phyloP scores from a whole-genome alignment of 2,888 invertebrate genomes.

The Cremastobaeus sp. region DNA sequence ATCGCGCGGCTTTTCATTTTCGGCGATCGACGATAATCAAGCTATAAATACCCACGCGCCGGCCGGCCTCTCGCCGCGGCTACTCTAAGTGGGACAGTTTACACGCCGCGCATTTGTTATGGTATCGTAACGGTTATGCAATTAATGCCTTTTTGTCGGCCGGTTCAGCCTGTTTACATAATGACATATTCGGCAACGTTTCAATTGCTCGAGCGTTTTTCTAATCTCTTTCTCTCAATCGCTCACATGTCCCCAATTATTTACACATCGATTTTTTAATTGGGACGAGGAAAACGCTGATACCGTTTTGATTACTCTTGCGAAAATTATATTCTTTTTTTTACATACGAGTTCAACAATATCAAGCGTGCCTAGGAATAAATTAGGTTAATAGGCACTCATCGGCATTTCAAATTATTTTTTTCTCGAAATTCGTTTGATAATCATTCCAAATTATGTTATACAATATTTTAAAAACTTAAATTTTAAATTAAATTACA shows the following conservation, averaged over 20 bases:
- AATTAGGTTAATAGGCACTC: too few species aligned
- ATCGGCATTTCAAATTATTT: too few species aligned
- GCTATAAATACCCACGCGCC: slow-evolving; percentile 38
- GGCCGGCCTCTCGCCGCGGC: background rate
- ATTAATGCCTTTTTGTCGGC: slow-evolving; percentile 31
- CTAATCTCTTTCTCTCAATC: background rate
- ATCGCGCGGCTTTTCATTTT: slow-evolving; percentile 38
- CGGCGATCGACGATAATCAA: slow-evolving; percentile 43
- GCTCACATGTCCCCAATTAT: background rate
- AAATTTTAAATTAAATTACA: too few species aligned
- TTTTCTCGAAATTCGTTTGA: too few species aligned
- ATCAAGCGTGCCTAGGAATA: too few species aligned
- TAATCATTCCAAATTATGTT: too few species aligned
- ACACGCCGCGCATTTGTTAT: slow-evolving; percentile 25
- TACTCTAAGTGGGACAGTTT: slow-evolving; percentile 32
- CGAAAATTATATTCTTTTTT: too few species aligned
- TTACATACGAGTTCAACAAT: too few species aligned
- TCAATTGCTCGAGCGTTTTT: slow-evolving; percentile 5
- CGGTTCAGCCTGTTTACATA: slow-evolving; percentile 27
- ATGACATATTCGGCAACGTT: slow-evolving; percentile 21
- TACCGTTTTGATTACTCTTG: too few species aligned
- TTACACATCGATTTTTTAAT: too few species aligned
- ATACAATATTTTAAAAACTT: too few species aligned
- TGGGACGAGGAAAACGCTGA: too few species aligned
- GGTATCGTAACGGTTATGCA: slow-evolving; percentile 35